These are phyloP conservation scores for Chloroceryle aenea DNA, from an alignment of 2,113 vertebrate genomes.

Conservation along the genomic window DNA sequence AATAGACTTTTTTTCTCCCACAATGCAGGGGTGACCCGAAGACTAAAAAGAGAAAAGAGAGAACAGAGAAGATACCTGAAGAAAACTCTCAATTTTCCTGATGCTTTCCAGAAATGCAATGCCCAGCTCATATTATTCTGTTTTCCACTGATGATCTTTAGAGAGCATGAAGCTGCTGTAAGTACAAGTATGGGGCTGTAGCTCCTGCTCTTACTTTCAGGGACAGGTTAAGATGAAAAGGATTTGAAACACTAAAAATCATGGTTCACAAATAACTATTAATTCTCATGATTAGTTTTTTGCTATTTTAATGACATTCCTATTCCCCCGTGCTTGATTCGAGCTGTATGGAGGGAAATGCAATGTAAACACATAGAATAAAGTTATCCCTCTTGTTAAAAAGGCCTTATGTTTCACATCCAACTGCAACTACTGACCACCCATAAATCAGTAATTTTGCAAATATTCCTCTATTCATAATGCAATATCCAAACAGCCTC, in stretches of 20 bases:
- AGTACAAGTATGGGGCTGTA: not conserved
- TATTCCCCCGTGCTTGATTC: not conserved
- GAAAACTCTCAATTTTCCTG: not conserved
- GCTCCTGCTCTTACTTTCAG: not conserved
- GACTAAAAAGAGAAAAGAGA: not conserved
- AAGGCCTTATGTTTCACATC: not conserved
- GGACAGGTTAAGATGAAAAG: not conserved
- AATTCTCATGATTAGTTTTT: not conserved
- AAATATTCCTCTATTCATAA: not conserved
- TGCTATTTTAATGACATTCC: not conserved
- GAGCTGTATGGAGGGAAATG: not conserved
- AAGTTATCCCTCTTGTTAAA: not conserved
- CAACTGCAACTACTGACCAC: not conserved
- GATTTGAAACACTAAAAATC: not conserved
- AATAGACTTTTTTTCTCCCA: not conserved
- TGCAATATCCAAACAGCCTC: not conserved
- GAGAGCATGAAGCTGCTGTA: not conserved
- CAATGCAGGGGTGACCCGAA: not conserved
- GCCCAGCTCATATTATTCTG: not conserved
- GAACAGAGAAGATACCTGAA: not conserved
- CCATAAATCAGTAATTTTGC: not conserved
- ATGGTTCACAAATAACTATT: not conserved
- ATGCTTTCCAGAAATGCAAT: not conserved
- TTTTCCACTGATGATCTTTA: not conserved
- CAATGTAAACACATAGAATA: not conserved